phyloP scores from a whole-genome alignment of 2,797 vertebrate species.

The Labeo calbasu region DNA sequence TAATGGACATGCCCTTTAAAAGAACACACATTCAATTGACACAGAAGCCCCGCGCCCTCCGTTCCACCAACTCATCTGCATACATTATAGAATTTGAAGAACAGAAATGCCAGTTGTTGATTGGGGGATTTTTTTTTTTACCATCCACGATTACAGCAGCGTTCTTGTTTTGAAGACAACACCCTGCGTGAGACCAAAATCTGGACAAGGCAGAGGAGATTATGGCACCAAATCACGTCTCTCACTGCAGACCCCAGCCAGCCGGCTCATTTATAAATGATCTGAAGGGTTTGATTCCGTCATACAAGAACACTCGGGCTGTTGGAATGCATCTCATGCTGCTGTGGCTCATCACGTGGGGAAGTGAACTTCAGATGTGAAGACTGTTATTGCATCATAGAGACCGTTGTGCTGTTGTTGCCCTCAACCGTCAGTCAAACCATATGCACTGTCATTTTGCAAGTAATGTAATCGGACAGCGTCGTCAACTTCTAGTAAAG shows the following conservation, averaged over 20 bases:
- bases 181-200: conserved; percentile 25
- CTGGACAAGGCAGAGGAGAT: conserved; percentile 43
- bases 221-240: conserved; percentile 63
- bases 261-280: conserved; percentile 82
- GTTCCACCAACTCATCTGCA: conserved; percentile 21
- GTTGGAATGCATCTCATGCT: conserved; percentile 73
- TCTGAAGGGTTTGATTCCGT: conserved; percentile 76
- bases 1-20: conserved; percentile 22
- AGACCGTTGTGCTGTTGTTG: not conserved
- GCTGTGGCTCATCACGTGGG: conserved; percentile 71
- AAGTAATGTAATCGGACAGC: not conserved
- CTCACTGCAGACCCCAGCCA: conserved; percentile 72
- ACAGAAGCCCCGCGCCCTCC: not conserved
- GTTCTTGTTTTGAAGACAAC: conserved; percentile 46
- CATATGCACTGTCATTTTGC: not conserved
- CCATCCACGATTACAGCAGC: conserved; percentile 57
- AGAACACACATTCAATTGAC: conserved; percentile 4
- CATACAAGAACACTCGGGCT: conserved; percentile 73
- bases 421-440: conserved; percentile 20
- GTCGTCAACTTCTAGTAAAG: not conserved
- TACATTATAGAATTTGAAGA: conserved; percentile 1
- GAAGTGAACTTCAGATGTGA: conserved; percentile 69
- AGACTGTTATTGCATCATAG: conserved; percentile 50
- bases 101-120: conserved; percentile 34
- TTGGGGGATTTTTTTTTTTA: conserved; percentile 10